Evolutionary conservation across 2,888 invertebrate genomes (phyloP).

Genomic region (Anaspis maculata): DNA sequence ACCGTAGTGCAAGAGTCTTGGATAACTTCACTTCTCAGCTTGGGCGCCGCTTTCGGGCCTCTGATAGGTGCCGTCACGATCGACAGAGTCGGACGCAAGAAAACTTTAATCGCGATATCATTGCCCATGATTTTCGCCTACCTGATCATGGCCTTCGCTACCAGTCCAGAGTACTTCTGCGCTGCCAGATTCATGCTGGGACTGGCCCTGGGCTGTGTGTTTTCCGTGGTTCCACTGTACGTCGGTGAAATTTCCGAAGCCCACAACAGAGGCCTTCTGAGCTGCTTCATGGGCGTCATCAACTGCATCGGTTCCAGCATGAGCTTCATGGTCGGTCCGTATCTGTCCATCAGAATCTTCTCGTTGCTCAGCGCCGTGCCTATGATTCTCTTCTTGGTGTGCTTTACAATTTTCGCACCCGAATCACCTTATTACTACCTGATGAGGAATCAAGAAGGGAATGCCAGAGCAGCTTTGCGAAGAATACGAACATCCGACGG

Average conservation of each 20-base stretch:
- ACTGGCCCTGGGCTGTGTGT: constrained; percentile 57
- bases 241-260: constrained; percentile 77
- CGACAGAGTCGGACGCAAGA: constrained; percentile 50
- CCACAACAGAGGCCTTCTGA: constrained; percentile 60
- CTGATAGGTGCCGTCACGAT: constrained; percentile 17
- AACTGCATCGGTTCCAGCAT: constrained; percentile 10
- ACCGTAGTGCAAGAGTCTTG: constrained; percentile 22
- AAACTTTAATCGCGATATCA: constrained; percentile 53
- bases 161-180: constrained; percentile 34
- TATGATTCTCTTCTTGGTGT: constrained; percentile 16
- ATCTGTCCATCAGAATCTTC: constrained; percentile 19
- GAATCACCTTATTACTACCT: constrained; percentile 26
- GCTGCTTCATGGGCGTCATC: constrained; percentile 14
- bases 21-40: constrained; percentile 21
- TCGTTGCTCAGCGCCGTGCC: constrained; percentile 21
- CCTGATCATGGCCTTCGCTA: constrained; percentile 19
- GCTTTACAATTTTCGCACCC: constrained; percentile 20
- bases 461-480: constrained; percentile 50
- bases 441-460: constrained; percentile 44
- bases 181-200: constrained; percentile 54
- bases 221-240: constrained; percentile 73
- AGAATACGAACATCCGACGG: constrained; percentile 10
- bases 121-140: constrained; percentile 53
- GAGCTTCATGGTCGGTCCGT: constrained; percentile 19
- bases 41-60: constrained; percentile 25